A percentile compares a stretch with the other conserved stretches of the same genome.
These are phyloP conservation scores for Passerculus sandwichensis DNA, from an alignment of 2,797 vertebrate genomes.

Conservation along the genomic window DNA sequence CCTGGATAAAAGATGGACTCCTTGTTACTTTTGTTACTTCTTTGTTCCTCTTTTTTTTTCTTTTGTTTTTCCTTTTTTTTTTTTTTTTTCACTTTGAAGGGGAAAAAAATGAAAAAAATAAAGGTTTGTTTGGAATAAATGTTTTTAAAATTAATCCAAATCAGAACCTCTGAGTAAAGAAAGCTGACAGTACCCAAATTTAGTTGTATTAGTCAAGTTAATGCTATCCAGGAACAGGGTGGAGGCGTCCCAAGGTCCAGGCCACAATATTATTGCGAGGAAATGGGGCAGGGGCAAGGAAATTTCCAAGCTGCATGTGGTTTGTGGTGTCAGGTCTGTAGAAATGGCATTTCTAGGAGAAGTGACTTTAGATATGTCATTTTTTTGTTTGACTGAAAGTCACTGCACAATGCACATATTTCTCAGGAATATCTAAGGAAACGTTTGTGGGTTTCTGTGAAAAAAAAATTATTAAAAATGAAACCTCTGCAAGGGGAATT, in stretches of 20 bases:
- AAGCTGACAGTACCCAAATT: background rate
- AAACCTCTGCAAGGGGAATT: background rate
- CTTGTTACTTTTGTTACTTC: background rate
- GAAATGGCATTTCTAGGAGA: background rate
- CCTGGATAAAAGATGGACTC: background rate
- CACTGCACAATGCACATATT: fast-evolving
- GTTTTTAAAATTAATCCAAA: background rate
- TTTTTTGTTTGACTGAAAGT: background rate
- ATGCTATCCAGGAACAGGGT: background rate
- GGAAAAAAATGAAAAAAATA: background rate
- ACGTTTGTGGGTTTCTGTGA: fast-evolving
- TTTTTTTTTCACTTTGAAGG: background rate
- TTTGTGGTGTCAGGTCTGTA: background rate
- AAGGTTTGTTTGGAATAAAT: background rate
- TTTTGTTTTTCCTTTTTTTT: background rate
- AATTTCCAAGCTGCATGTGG: background rate
- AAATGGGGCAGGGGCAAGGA: background rate
- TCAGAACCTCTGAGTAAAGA: background rate
- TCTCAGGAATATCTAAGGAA: background rate
- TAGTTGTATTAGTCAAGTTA: background rate
- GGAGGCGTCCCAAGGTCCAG: background rate
- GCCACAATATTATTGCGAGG: background rate
- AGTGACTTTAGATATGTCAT: background rate
- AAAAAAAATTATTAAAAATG: background rate
- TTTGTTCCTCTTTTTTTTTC: background rate